phyloP scores from a whole-genome alignment of 1,140 invertebrate species.

The Ceratina japonica region DNA sequence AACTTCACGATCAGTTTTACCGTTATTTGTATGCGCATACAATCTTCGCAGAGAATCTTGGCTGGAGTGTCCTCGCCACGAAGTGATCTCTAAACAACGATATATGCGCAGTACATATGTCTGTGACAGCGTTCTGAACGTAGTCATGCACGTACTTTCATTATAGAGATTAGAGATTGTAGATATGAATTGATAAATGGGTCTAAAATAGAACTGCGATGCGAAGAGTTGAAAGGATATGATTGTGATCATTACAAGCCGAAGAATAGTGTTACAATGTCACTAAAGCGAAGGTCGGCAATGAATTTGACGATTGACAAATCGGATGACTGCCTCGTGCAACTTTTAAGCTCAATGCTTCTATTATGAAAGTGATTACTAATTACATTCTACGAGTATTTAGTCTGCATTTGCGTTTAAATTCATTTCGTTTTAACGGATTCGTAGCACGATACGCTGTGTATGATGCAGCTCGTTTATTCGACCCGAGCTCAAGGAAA shows the following conservation, averaged over 20 bases:
- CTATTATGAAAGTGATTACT: neutral
- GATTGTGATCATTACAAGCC: constrained; percentile 9
- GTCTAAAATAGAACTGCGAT: neutral
- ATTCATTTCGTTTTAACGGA: too few relatives aligned
- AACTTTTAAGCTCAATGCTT: neutral
- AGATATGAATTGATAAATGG: constrained; percentile 40
- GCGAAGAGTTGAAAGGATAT: constrained; percentile 9
- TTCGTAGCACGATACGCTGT: neutral
- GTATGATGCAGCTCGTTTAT: neutral
- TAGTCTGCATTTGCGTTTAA: too few relatives aligned
- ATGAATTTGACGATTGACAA: neutral
- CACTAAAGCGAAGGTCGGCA: constrained; percentile 7
- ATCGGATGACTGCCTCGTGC: neutral
- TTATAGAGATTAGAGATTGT: neutral
- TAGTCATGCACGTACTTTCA: neutral
- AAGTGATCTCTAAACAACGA: neutral
- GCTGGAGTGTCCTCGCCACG: neutral
- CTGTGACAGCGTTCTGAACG: too few relatives aligned
- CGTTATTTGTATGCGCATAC: neutral
- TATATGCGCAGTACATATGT: too few relatives aligned
- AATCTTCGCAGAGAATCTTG: neutral
- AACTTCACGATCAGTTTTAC: constrained; percentile 37
- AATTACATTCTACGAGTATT: neutral
- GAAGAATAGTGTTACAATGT: neutral
- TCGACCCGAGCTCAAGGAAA: neutral